A percentile compares a stretch with the other conserved stretches of the same genome.
Evolutionary conservation across 2,888 invertebrate species (phyloP).

Genomic region (Julus scandinavius): DNA sequence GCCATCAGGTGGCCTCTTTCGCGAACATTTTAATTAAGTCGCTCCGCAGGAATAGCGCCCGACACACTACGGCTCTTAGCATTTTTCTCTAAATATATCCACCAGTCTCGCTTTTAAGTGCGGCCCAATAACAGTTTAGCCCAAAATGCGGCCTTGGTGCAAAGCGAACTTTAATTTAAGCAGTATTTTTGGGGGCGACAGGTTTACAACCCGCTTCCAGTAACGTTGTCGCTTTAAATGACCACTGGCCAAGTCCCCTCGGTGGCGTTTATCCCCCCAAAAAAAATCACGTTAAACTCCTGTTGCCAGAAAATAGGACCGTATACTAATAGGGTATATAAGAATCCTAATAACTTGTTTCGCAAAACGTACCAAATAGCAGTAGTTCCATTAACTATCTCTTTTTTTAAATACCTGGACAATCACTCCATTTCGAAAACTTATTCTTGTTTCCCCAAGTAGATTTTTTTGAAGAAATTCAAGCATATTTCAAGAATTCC

Average conservation of each 20-base stretch:
- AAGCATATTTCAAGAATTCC: too few relatives aligned
- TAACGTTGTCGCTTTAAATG: not conserved
- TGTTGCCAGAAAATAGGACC: too few relatives aligned
- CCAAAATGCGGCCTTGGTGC: not conserved
- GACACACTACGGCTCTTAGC: not conserved
- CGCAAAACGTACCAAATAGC: too few relatives aligned
- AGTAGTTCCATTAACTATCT: too few relatives aligned
- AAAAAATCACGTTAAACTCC: not conserved
- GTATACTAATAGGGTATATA: too few relatives aligned
- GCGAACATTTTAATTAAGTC: conserved; percentile 47
- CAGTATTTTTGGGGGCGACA: conserved; percentile 1
- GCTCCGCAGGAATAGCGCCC: not conserved
- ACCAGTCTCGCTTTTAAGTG: not conserved
- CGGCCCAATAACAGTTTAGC: not conserved
- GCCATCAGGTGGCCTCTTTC: conserved; percentile 46
- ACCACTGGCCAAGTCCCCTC: not conserved
- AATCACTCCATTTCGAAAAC: too few relatives aligned
- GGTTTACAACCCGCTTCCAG: not conserved
- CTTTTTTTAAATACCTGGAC: too few relatives aligned
- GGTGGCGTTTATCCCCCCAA: not conserved
- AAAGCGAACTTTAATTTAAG: not conserved
- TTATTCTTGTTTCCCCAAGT: too few relatives aligned
- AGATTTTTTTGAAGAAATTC: too few relatives aligned
- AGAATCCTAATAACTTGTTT: too few relatives aligned
- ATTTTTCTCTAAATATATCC: not conserved